Evolutionary conservation across 2,113 vertebrate genomes (phyloP).

Genomic region (Diphyllodes magnificus): DNA sequence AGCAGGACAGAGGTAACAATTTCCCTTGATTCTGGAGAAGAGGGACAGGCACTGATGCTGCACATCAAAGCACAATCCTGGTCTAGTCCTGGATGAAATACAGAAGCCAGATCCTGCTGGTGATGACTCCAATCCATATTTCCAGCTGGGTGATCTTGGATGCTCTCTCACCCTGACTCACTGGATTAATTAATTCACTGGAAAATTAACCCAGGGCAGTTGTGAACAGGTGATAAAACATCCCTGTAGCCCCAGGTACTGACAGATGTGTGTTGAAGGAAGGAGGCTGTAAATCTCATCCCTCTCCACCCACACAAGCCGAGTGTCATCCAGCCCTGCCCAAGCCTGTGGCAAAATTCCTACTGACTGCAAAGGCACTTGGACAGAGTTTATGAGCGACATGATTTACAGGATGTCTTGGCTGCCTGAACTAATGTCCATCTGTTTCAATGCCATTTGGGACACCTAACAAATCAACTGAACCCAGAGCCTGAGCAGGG

Average conservation of each 20-base stretch:
- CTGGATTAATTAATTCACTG: neutral
- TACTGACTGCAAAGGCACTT: neutral
- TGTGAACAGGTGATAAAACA: neutral
- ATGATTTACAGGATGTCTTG: neutral
- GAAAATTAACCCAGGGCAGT: neutral
- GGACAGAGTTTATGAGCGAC: neutral
- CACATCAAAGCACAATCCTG: neutral
- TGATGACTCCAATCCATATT: neutral
- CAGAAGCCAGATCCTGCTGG: neutral
- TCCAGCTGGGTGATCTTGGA: neutral
- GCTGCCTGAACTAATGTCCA: conserved; percentile 8
- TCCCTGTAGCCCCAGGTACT: neutral
- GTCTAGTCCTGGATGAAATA: neutral
- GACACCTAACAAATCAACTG: neutral
- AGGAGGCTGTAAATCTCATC: neutral
- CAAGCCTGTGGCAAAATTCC: neutral
- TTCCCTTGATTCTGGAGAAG: neutral
- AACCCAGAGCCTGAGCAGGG: neutral
- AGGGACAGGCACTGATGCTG: neutral
- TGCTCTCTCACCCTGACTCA: neutral
- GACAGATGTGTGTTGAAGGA: neutral
- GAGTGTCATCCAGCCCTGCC: neutral
- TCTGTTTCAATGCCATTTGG: neutral
- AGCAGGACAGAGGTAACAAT: accelerated
- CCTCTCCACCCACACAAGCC: neutral